Percentiles rank a stretch among this genome's conserved stretches.
Evolutionary conservation across 2,797 vertebrate species (phyloP).

Genomic region (Microctenopoma steveboyesi): DNA sequence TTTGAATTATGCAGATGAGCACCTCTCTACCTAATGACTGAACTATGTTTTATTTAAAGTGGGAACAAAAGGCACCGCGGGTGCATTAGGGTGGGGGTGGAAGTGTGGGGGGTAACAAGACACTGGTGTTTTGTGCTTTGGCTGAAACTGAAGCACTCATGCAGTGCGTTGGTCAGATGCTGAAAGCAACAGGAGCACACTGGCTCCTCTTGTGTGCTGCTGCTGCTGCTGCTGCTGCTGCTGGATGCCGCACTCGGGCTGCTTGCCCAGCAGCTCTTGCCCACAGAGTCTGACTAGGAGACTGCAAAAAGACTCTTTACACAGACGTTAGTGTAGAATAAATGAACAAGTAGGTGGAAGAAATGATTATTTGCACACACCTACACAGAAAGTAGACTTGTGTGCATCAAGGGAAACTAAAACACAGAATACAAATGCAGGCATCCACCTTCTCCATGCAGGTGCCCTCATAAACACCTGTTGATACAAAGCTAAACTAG

Average conservation of each 20-base stretch:
- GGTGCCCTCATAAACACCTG: constrained; percentile 9
- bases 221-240: constrained; percentile 13
- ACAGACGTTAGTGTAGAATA: constrained; percentile 5
- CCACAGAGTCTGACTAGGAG: constrained; percentile 28
- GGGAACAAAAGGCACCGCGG: constrained; percentile 72
- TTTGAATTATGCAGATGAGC: constrained; percentile 78
- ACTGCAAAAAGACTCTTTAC: constrained; percentile 9
- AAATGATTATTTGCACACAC: neutral
- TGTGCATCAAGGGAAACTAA: neutral
- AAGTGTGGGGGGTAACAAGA: constrained; percentile 71
- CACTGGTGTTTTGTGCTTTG: constrained; percentile 72
- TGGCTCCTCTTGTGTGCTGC: constrained; percentile 53
- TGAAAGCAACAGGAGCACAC: constrained; percentile 58
- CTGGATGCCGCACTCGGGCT: constrained; percentile 24
- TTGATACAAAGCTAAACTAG: constrained; percentile 4
- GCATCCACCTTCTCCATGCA: neutral
- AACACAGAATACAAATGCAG: neutral
- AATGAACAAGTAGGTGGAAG: constrained; percentile 7
- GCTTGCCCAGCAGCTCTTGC: constrained; percentile 30
- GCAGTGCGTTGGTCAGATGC: constrained; percentile 65
- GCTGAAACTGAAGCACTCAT: constrained; percentile 72
- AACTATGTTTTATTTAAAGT: constrained; percentile 85
- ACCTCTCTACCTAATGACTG: constrained; percentile 73
- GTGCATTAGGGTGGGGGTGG: constrained; percentile 45
- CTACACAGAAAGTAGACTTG: neutral